These are phyloP conservation scores for Ispidina lecontei DNA, from an alignment of 2,797 vertebrate genomes.

Conservation along the genomic window DNA sequence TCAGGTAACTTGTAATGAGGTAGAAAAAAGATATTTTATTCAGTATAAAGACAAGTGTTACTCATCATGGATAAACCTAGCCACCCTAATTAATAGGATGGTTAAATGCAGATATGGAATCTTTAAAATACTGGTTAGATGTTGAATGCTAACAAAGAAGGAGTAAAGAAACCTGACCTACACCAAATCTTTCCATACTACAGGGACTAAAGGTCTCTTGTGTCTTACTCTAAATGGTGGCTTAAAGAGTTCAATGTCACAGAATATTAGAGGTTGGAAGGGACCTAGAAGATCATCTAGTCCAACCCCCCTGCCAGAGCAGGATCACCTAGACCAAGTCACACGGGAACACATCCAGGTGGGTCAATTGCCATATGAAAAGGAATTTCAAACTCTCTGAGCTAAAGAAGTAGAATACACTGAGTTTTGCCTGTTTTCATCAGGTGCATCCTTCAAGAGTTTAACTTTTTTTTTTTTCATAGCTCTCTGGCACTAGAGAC, in stretches of 20 bases:
- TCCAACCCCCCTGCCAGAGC: too few species aligned
- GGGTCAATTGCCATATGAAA: not conserved
- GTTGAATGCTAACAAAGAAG: not conserved
- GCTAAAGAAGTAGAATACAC: not conserved
- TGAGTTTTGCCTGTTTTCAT: not conserved
- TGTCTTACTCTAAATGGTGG: not conserved
- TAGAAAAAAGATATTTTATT: not conserved
- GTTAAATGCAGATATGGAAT: not conserved
- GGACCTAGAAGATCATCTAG: too few species aligned
- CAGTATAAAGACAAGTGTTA: not conserved
- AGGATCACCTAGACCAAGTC: too few species aligned
- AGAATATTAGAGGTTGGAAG: too few species aligned
- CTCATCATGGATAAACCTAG: not conserved
- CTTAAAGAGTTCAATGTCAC: rapidly evolving
- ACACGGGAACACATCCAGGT: too few species aligned
- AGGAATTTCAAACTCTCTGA: not conserved
- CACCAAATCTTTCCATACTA: not conserved
- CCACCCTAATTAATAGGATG: rapidly evolving
- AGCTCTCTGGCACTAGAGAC: not conserved
- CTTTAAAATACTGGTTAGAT: not conserved
- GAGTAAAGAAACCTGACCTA: not conserved
- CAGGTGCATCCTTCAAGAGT: not conserved
- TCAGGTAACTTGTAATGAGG: not conserved
- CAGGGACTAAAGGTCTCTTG: not conserved
- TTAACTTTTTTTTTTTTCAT: not conserved